These are phyloP conservation scores for Pyrochroa serraticornis DNA, from an alignment of 2,888 invertebrate genomes.

Conservation along the genomic window DNA sequence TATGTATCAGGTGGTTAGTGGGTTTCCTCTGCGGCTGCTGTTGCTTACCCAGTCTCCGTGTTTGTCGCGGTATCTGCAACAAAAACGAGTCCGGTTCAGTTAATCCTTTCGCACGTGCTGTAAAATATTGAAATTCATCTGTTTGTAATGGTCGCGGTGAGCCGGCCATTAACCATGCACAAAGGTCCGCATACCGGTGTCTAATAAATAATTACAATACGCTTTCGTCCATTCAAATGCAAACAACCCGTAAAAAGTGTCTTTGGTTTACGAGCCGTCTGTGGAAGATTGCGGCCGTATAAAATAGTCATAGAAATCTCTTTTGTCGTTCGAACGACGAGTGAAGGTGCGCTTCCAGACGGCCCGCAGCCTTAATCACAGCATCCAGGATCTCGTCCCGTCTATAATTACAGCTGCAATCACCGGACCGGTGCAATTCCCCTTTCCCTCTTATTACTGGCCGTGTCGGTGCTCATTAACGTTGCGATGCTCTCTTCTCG, in stretches of 20 bases:
- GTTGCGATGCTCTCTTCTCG: slow-evolving; percentile 22
- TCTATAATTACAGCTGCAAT: slow-evolving; percentile 34
- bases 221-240: slow-evolving; percentile 20
- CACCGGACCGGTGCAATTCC: slow-evolving; percentile 29
- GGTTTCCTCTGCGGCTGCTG: too few species aligned
- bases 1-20: too few species aligned
- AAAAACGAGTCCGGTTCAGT: too few species aligned
- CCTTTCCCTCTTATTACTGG: slow-evolving; percentile 23
- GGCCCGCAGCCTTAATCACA: slow-evolving; percentile 29
- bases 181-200: slow-evolving; percentile 13
- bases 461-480: slow-evolving; percentile 24
- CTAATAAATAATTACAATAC: slow-evolving; percentile 19
- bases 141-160: background rate
- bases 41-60: too few species aligned
- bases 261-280: slow-evolving; percentile 9
- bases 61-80: too few species aligned
- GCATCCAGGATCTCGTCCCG: slow-evolving; percentile 31
- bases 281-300: background rate
- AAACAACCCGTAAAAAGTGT: slow-evolving; percentile 16
- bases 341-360: background rate
- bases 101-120: too few species aligned
- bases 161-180: slow-evolving; percentile 16
- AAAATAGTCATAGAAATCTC: slow-evolving; percentile 10
- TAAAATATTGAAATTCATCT: too few species aligned
- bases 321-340: too few species aligned